Base-by-base conservation (phyloP, 2,113 vertebrate genomes). In the Alethe castanea region DNA sequence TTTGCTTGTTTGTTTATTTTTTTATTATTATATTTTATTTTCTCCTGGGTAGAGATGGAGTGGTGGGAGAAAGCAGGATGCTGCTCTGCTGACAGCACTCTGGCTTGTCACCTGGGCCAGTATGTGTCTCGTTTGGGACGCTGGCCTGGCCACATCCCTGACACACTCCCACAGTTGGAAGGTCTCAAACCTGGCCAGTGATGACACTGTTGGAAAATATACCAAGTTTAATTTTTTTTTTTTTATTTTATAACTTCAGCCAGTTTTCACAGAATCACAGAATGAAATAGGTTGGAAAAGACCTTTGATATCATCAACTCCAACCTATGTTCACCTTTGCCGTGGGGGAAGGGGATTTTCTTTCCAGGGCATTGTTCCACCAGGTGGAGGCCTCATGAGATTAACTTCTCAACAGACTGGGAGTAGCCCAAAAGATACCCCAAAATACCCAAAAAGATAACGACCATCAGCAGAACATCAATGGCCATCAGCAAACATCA, bases 161-260 rank as follows among this genome's bases (percentile, higher is more conserved):
- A 29, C 0, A 0, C 4, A 6, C 11, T 61, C 48, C 35, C n/a
- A 36, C 0, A 0, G 40, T 8, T 86, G 79, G 61, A 52, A 79
- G 16, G 40, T 44, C 76, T 69, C 67, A 61, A 76, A 2, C 19
- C 11, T 23, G 19, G 62, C 31, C 76, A 36, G 36, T 2, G 25
- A 53, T 50, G 23, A 61, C 29, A 28, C 28, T 64, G 23, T 29
- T 73, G 42, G 29, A 74, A 74, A 84, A 73, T 29, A 47, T 5
- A 48, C 15, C 19, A 84, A 38, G 9, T 33, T 45, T 64, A 12
- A 5, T 2, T 45, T 25, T 44, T 45, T 2, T 45, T 25, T 42
- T 45, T 31, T 19, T 15, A 31, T 71, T 72, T 64, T 54, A 38
- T 64, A 64, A 56, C 23, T 73, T 47, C 12, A 40, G n/a, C 23